Percentiles rank a stretch among this genome's conserved stretches.
These are phyloP conservation scores for Leucania comma DNA, from an alignment of 2,888 invertebrate species.

Conservation along the genomic window DNA sequence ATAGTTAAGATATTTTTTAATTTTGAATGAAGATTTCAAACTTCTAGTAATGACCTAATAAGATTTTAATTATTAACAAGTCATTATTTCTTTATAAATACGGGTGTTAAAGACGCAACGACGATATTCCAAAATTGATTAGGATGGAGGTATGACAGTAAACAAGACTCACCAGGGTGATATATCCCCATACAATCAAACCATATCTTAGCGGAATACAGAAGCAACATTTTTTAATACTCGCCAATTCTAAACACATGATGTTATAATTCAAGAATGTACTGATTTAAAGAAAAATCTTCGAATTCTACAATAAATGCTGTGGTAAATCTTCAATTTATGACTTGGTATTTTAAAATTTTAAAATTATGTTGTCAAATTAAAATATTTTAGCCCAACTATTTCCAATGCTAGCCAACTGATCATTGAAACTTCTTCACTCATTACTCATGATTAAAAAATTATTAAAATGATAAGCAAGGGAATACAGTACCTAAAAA, in stretches of 20 bases:
- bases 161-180: constrained; percentile 5
- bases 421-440: not conserved
- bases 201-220: constrained; percentile 17
- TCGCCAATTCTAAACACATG: not conserved
- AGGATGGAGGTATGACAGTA: not conserved
- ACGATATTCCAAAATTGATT: too few relatives aligned
- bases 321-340: not conserved
- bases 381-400: not conserved
- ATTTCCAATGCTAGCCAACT: not conserved
- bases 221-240: constrained; percentile 12
- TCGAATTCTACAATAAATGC: not conserved
- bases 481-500: not conserved
- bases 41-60: too few relatives aligned
- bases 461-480: constrained; percentile 10
- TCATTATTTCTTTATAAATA: too few relatives aligned
- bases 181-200: constrained; percentile 13
- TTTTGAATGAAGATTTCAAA: too few relatives aligned
- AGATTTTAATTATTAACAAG: too few relatives aligned
- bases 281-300: not conserved
- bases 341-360: not conserved
- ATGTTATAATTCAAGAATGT: not conserved
- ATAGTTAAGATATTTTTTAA: too few relatives aligned
- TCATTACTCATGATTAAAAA: not conserved
- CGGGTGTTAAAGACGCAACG: too few relatives aligned
- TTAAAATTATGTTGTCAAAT: not conserved